These are phyloP conservation scores for Mormyrops attenuatus DNA, from an alignment of 2,797 vertebrate genomes.

Conservation along the genomic window DNA sequence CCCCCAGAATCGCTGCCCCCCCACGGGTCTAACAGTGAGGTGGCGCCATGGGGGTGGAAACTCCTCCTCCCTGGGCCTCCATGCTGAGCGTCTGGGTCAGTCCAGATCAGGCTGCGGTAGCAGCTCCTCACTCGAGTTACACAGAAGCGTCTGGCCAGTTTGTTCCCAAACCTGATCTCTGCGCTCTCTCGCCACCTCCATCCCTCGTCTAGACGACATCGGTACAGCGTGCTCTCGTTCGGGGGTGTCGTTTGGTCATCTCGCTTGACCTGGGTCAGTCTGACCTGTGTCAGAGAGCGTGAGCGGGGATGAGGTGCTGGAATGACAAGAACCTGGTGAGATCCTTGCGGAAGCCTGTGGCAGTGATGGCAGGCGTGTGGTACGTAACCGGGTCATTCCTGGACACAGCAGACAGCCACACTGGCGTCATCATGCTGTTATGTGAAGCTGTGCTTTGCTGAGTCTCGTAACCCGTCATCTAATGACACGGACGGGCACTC, in stretches of 20 bases:
- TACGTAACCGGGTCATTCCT: background rate
- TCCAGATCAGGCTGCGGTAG: background rate
- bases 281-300: background rate
- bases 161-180: constrained; percentile 1
- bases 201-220: background rate
- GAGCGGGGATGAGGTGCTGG: background rate
- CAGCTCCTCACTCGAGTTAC: background rate
- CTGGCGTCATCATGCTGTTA: background rate
- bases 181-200: background rate
- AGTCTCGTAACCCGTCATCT: background rate
- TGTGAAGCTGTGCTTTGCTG: background rate
- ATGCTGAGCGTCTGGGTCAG: background rate
- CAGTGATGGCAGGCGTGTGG: background rate
- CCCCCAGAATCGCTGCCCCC: background rate
- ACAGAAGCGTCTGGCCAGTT: background rate
- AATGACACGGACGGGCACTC: background rate
- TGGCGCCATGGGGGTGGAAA: background rate
- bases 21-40: background rate
- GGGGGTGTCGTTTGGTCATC: background rate
- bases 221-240: background rate
- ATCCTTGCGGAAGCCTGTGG: background rate
- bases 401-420: background rate
- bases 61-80: background rate
- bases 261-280: background rate
- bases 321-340: background rate